Evolutionary conservation across 2,888 invertebrate species (phyloP).

Genomic region (Endomychus coccineus): DNA sequence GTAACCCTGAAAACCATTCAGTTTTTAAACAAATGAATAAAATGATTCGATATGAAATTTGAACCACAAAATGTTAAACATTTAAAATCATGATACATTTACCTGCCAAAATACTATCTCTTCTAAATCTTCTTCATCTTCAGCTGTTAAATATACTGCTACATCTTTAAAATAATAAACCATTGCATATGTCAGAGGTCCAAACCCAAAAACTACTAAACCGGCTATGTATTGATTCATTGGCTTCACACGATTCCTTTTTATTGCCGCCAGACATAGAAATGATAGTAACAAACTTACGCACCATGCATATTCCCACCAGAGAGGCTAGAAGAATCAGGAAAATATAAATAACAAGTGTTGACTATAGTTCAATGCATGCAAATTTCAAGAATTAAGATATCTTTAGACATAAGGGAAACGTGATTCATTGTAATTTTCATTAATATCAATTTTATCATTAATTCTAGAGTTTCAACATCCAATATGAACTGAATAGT

Average conservation of each 20-base stretch:
- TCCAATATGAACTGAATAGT: too few relatives aligned
- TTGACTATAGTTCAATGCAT: too few relatives aligned
- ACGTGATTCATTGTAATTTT: too few relatives aligned
- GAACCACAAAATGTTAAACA: not conserved
- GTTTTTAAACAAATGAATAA: not conserved
- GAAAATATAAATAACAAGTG: not conserved
- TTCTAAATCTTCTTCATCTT: conserved; percentile 59
- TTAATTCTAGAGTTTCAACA: too few relatives aligned
- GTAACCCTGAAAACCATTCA: conserved; percentile 57
- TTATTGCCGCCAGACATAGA: conserved; percentile 77
- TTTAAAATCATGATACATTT: conserved; percentile 20
- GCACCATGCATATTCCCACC: conserved; percentile 95
- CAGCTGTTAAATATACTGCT: conserved; percentile 67
- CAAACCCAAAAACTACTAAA: conserved; percentile 66
- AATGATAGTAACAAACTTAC: conserved; percentile 75
- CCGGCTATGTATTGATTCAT: conserved; percentile 77
- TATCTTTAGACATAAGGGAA: too few relatives aligned
- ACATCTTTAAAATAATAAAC: conserved; percentile 79
- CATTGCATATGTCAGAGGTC: conserved; percentile 75
- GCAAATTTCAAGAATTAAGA: too few relatives aligned
- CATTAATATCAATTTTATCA: too few relatives aligned
- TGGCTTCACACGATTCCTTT: conserved; percentile 71
- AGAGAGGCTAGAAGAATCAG: conserved; percentile 58
- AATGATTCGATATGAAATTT: not conserved
- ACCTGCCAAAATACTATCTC: conserved; percentile 69